Conservation (phyloP, 2,888 invertebrate genomes). For the Megalurothrips usitatus region DNA sequence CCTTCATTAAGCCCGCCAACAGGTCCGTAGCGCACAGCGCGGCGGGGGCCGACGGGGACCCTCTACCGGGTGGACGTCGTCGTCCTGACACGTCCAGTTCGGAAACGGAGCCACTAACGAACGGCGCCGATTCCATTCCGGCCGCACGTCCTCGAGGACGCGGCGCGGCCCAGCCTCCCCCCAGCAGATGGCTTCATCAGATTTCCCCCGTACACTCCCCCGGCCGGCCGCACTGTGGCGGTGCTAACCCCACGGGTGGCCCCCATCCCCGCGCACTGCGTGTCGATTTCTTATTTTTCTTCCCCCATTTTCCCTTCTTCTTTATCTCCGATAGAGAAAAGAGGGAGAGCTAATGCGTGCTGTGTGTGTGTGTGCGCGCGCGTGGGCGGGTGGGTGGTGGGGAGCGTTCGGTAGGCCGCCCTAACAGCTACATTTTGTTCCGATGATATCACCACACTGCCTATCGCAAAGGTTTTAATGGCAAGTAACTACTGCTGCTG, state of each 20-base stretch:
- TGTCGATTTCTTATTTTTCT: neutral
- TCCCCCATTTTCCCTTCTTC: neutral
- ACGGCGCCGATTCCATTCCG: neutral
- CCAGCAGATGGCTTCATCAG: too few relatives aligned
- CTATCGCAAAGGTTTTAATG: too few relatives aligned
- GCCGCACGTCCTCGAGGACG: neutral
- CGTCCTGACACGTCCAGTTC: neutral
- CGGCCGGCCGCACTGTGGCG: too few relatives aligned
- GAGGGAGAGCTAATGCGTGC: neutral
- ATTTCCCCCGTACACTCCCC: too few relatives aligned
- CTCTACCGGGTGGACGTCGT: neutral
- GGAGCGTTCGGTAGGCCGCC: too few relatives aligned
- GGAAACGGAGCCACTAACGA: conserved; percentile 10
- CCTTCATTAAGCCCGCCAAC: neutral
- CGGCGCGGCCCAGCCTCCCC: neutral
- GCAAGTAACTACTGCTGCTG: too few relatives aligned
- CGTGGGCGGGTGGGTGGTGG: too few relatives aligned
- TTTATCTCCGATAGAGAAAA: neutral
- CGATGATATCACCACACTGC: too few relatives aligned
- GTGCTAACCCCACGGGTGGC: neutral
- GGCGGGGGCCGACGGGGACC: too few relatives aligned
- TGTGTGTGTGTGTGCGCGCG: too few relatives aligned
- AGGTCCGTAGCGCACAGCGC: neutral
- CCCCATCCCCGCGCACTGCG: neutral
- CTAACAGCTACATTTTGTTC: too few relatives aligned